Evolutionary conservation across 2,888 invertebrate genomes (phyloP).

Genomic region (Matsumyia berberina): DNA sequence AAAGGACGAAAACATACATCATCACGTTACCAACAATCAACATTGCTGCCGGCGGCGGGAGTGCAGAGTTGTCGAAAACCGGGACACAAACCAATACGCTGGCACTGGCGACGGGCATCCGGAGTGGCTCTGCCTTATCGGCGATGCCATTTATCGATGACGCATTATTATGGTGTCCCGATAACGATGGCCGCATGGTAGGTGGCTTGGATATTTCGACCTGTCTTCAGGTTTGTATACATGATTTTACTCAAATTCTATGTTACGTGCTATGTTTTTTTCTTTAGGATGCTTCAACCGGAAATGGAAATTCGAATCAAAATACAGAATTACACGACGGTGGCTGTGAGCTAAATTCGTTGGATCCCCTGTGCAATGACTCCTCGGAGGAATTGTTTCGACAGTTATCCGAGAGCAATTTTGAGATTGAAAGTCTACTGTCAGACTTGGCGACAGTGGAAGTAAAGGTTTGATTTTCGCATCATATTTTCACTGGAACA

Average conservation of each 20-base stretch:
- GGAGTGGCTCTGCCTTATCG: constrained; percentile 85
- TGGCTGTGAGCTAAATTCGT: constrained; percentile 80
- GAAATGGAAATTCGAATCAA: constrained; percentile 81
- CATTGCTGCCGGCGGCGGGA: constrained; percentile 49
- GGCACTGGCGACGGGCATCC: constrained; percentile 84
- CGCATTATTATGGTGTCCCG: constrained; percentile 96
- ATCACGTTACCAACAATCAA: constrained; percentile 70
- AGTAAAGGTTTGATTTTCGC: constrained; percentile 87
- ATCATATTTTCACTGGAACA: background rate
- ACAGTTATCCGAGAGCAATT: constrained; percentile 92
- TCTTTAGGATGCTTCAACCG: constrained; percentile 77
- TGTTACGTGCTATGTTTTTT: constrained; percentile 14
- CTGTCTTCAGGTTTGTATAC: constrained; percentile 90
- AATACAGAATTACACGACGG: constrained; percentile 79
- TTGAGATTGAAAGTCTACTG: constrained; percentile 93
- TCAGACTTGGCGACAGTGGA: constrained; percentile 90
- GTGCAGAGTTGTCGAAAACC: constrained; percentile 66
- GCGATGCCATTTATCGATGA: constrained; percentile 98
- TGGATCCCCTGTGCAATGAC: constrained; percentile 86
- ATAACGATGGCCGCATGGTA: constrained; percentile 97
- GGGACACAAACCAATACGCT: constrained; percentile 80
- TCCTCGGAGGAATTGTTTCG: constrained; percentile 91
- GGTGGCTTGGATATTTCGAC: constrained; percentile 89
- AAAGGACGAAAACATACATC: too few species aligned
- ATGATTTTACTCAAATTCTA: background rate